phyloP scores from a whole-genome alignment of 2,797 vertebrate species.

The Ctenopoma kingsleyae region DNA sequence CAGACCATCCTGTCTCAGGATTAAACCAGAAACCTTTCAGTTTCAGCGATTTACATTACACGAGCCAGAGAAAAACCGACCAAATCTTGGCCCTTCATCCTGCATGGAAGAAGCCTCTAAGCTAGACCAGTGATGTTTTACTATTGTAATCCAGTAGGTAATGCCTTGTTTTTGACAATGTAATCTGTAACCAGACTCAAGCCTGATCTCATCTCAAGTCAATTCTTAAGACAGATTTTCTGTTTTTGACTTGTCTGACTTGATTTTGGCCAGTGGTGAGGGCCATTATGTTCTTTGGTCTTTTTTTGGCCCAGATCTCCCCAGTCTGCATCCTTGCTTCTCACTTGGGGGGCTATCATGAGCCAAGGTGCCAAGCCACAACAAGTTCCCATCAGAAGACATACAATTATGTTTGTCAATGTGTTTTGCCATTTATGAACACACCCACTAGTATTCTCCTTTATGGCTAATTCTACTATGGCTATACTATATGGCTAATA shows the following conservation, averaged over 20 bases:
- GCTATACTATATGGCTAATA: background rate
- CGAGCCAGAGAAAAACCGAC: slow-evolving; percentile 6
- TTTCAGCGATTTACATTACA: slow-evolving; percentile 37
- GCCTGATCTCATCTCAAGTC: slow-evolving; percentile 20
- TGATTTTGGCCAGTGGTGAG: slow-evolving; percentile 10
- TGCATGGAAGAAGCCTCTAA: slow-evolving; percentile 10
- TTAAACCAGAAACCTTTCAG: slow-evolving; percentile 41
- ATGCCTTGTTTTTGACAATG: slow-evolving; percentile 23
- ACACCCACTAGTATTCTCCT: slow-evolving; percentile 1
- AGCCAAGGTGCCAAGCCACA: slow-evolving; percentile 36
- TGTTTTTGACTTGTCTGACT: slow-evolving; percentile 21
- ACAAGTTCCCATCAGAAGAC: slow-evolving; percentile 15
- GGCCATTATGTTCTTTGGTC: background rate
- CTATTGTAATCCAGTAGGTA: slow-evolving; percentile 43
- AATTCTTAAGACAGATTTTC: slow-evolving; percentile 29
- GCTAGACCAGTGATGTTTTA: slow-evolving; percentile 14
- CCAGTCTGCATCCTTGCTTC: slow-evolving; percentile 25
- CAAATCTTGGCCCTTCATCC: slow-evolving; percentile 12
- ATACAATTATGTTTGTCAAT: slow-evolving; percentile 26
- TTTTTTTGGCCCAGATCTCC: background rate
- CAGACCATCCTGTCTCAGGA: slow-evolving; percentile 29
- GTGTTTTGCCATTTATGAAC: slow-evolving; percentile 11
- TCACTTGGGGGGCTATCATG: slow-evolving; percentile 18
- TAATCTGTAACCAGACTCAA: slow-evolving; percentile 30
- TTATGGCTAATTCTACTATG: background rate